These are phyloP conservation scores for Ailurus styani DNA, from an alignment of 2,113 vertebrate genomes.

Conservation along the genomic window DNA sequence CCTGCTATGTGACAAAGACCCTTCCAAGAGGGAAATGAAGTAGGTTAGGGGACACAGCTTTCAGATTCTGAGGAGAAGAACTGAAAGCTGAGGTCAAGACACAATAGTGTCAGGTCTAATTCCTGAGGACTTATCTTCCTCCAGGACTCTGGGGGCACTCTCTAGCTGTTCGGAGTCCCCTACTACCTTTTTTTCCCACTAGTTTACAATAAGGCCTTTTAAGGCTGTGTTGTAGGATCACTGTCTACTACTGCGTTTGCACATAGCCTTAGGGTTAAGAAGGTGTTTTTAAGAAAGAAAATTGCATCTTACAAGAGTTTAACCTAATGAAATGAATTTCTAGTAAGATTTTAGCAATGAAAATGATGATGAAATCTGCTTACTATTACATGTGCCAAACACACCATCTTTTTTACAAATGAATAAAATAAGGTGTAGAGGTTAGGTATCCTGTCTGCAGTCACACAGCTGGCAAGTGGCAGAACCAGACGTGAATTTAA, in stretches of 20 bases:
- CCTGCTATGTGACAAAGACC: background rate
- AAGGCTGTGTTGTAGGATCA: background rate
- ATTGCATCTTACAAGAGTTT: background rate
- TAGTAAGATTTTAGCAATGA: background rate
- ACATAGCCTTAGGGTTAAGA: background rate
- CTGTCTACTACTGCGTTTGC: background rate
- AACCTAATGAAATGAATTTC: background rate
- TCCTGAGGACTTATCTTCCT: background rate
- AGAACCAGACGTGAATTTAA: background rate
- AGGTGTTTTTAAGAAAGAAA: background rate
- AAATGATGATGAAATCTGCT: background rate
- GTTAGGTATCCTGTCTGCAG: background rate
- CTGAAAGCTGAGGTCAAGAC: background rate
- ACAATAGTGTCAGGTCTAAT: background rate
- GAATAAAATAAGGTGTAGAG: background rate
- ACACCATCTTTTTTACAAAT: background rate
- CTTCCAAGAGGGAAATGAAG: background rate
- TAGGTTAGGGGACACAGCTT: background rate
- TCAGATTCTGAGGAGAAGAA: background rate
- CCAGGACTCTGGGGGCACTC: background rate
- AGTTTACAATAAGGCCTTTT: background rate
- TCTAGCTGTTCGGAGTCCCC: background rate
- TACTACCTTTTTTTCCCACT: background rate
- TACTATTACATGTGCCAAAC: background rate
- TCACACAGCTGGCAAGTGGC: background rate